Conservation (phyloP, 2,888 invertebrate genomes). For the Leptothorax acervorum region DNA sequence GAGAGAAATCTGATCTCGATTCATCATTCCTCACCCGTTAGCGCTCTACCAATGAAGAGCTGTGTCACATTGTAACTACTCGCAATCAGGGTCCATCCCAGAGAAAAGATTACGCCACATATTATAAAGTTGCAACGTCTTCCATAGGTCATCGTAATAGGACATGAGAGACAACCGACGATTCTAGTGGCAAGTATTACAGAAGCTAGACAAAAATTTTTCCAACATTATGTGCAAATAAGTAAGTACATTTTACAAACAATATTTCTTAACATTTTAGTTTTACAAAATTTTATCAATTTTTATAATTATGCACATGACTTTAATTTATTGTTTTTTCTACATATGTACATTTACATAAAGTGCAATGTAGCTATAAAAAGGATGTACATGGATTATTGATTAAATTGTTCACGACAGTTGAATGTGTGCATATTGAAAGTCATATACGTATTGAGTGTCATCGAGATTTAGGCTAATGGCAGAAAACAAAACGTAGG, state of each 20-base stretch:
- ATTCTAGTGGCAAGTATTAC: constrained; percentile 86
- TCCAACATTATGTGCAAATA: background rate
- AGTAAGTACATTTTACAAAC: background rate
- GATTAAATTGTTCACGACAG: too few relatives aligned
- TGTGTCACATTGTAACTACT: constrained; percentile 80
- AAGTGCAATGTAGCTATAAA: too few relatives aligned
- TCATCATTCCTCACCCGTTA: constrained; percentile 78
- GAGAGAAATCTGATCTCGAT: background rate
- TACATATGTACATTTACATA: background rate
- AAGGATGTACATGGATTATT: too few relatives aligned
- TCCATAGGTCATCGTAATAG: constrained; percentile 86
- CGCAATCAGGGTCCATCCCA: constrained; percentile 86
- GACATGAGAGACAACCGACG: constrained; percentile 85
- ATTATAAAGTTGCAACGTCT: constrained; percentile 84
- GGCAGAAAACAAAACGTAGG: too few relatives aligned
- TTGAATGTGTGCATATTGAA: too few relatives aligned
- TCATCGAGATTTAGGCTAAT: too few relatives aligned
- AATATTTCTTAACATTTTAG: background rate
- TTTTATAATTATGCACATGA: background rate
- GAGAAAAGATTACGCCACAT: constrained; percentile 84
- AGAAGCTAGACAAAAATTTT: constrained; percentile 83
- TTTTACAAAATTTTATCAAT: background rate
- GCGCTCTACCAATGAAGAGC: constrained; percentile 84
- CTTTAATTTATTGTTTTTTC: background rate
- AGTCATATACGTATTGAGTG: too few relatives aligned